A percentile compares a stretch with the other conserved stretches of the same genome.
phyloP scores from a whole-genome alignment of 2,888 invertebrate genomes.

The Mimumesa dahlbomi region DNA sequence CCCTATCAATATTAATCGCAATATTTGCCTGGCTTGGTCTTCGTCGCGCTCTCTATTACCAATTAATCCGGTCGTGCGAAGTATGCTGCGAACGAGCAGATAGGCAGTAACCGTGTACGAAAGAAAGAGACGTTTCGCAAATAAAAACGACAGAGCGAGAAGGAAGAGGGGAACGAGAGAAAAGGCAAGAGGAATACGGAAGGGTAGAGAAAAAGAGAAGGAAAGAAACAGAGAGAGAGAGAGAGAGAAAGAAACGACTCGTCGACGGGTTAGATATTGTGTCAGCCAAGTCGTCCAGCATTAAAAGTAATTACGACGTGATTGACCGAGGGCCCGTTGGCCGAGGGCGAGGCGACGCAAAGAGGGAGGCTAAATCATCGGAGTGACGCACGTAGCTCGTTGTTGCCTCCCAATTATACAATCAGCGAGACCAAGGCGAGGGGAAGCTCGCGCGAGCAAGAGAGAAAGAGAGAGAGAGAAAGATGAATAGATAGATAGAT shows the following conservation, averaged over 20 bases:
- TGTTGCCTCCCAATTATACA: constrained; percentile 79
- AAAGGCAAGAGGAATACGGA: constrained; percentile 9
- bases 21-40: constrained; percentile 72
- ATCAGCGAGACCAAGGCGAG: constrained; percentile 69
- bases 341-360: constrained; percentile 69
- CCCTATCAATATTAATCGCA: constrained; percentile 78
- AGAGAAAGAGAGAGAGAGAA: constrained; percentile 27
- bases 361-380: constrained; percentile 77
- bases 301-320: constrained; percentile 80
- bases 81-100: constrained; percentile 75
- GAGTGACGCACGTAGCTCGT: constrained; percentile 80
- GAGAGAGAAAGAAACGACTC: constrained; percentile 64
- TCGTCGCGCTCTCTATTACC: constrained; percentile 77
- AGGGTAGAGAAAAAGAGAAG: constrained; percentile 20
- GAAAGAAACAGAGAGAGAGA: constrained; percentile 30
- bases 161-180: constrained; percentile 34
- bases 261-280: constrained; percentile 79
- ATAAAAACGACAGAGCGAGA: constrained; percentile 18
- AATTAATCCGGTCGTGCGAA: constrained; percentile 80
- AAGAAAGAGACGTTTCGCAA: constrained; percentile 18
- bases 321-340: constrained; percentile 78
- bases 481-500: constrained; percentile 13
- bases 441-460: constrained; percentile 35
- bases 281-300: constrained; percentile 79
- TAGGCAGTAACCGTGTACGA: constrained; percentile 57